These are phyloP conservation scores for Gymnobelideus leadbeateri DNA, from an alignment of 2,113 vertebrate genomes.

Conservation along the genomic window DNA sequence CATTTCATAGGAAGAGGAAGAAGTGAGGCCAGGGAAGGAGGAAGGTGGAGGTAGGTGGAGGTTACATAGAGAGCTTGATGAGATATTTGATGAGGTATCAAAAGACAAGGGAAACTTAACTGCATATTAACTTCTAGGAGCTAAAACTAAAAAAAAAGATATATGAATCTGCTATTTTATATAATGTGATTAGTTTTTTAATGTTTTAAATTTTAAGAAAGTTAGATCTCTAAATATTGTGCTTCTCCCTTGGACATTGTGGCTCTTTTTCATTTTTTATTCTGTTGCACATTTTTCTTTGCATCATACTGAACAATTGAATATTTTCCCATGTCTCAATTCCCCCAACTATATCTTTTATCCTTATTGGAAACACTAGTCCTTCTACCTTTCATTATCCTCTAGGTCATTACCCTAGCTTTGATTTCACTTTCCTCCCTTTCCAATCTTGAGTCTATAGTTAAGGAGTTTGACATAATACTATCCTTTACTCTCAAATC, in stretches of 20 bases:
- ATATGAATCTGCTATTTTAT: background rate
- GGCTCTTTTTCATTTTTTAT: background rate
- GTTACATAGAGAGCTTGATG: background rate
- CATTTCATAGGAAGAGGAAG: background rate
- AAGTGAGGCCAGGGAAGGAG: fast-evolving
- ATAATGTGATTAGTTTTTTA: background rate
- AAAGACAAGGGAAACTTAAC: background rate
- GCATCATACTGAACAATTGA: background rate
- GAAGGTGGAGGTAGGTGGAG: background rate
- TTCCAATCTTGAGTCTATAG: background rate
- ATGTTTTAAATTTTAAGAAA: background rate
- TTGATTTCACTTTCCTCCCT: background rate
- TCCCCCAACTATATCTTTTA: background rate
- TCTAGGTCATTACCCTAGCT: background rate
- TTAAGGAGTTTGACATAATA: background rate
- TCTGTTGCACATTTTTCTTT: background rate
- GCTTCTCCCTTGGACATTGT: background rate
- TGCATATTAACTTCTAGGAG: background rate
- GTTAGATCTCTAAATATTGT: background rate
- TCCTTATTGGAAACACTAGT: background rate
- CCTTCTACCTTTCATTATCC: background rate
- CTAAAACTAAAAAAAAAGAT: background rate
- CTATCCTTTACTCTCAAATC: background rate
- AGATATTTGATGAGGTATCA: background rate
- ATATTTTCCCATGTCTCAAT: background rate